Evolutionary conservation across 2,888 invertebrate genomes (phyloP).

Genomic region (Arge pagana): DNA sequence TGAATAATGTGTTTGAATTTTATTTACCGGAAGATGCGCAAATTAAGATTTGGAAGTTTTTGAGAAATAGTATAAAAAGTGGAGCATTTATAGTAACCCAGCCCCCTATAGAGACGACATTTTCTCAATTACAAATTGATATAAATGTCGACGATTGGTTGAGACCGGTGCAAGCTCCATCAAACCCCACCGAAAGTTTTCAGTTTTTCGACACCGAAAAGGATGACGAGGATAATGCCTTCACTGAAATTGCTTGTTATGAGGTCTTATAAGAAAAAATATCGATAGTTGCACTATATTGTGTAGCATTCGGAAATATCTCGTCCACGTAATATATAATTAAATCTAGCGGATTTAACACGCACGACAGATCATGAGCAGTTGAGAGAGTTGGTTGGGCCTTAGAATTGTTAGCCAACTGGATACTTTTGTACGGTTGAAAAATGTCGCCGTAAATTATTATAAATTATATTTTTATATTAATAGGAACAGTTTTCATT

Average conservation of each 20-base stretch:
- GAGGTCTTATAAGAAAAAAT: constrained; percentile 36
- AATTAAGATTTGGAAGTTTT: constrained; percentile 65
- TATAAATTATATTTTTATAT: too few species aligned
- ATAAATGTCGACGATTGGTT: constrained; percentile 62
- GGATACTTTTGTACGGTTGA: too few species aligned
- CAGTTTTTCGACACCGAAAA: constrained; percentile 17
- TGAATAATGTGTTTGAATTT: constrained; percentile 74
- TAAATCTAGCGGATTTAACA: too few species aligned
- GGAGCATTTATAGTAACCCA: constrained; percentile 65
- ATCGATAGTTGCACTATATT: too few species aligned
- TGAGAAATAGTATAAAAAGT: constrained; percentile 62
- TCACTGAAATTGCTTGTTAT: constrained; percentile 36
- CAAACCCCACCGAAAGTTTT: constrained; percentile 53
- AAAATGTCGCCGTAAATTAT: too few species aligned
- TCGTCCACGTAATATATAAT: too few species aligned
- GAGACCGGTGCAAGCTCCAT: constrained; percentile 46
- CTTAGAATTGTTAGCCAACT: too few species aligned
- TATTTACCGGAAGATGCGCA: constrained; percentile 67
- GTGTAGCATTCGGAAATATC: too few species aligned
- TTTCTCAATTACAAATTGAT: constrained; percentile 59
- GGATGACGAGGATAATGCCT: constrained; percentile 24
- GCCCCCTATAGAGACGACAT: constrained; percentile 64
- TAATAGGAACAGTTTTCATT: too few species aligned
- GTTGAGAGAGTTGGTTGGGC: too few species aligned
- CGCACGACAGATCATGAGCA: too few species aligned